Conservation (phyloP, 2,797 vertebrate genomes). For the Sylvilagus floridanus region DNA sequence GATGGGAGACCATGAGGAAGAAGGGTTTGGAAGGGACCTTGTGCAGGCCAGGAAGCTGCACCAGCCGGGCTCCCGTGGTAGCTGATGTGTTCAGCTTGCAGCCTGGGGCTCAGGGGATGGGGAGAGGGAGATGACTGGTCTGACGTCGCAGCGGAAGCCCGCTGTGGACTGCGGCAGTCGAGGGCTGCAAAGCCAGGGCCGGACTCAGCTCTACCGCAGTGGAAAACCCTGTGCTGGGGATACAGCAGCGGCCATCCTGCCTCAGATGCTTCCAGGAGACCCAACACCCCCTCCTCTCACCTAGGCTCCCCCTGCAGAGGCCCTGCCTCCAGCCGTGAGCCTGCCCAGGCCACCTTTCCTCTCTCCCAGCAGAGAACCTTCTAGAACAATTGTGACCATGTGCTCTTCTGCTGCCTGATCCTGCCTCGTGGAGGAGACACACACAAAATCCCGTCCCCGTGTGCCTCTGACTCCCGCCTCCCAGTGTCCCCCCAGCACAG, state of each 20-base stretch:
- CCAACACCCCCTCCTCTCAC: neutral
- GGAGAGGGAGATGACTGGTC: neutral
- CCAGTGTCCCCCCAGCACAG: neutral
- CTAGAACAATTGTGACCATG: neutral
- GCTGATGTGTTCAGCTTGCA: neutral
- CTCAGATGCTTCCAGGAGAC: neutral
- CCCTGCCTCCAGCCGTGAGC: neutral
- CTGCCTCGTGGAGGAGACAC: neutral
- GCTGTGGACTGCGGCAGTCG: neutral
- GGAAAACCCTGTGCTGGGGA: neutral
- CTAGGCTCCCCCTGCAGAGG: neutral
- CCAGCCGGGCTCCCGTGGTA: neutral
- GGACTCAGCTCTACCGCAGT: neutral
- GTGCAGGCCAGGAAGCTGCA: neutral
- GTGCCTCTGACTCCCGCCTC: too few species aligned
- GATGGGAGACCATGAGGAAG: neutral
- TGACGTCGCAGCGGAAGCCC: neutral
- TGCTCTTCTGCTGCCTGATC: neutral
- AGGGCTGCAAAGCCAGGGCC: neutral
- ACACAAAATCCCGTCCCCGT: fast-evolving
- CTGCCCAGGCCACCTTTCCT: neutral
- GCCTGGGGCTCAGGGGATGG: neutral
- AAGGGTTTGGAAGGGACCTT: neutral
- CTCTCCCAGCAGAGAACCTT: neutral
- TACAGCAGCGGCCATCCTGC: neutral